These are phyloP conservation scores for Atherinosoma microstoma DNA, from an alignment of 2,797 vertebrate species.

Conservation along the genomic window DNA sequence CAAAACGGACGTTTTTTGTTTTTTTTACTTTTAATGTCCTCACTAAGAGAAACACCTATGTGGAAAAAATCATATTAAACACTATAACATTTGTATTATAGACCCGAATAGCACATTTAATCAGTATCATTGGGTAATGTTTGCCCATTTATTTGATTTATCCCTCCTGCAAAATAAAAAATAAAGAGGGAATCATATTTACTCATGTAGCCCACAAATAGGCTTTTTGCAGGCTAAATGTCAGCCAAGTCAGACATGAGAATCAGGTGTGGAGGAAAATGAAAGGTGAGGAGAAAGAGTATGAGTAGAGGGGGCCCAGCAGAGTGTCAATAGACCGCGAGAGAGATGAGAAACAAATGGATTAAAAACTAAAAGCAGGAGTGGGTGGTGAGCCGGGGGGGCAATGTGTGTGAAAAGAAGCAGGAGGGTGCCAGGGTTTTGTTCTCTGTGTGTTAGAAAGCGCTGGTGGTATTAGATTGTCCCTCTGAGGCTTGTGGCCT, in stretches of 20 bases:
- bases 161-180: constrained; percentile 21
- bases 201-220: constrained; percentile 38
- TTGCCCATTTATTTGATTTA: neutral
- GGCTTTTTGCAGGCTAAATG: constrained; percentile 56
- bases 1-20: neutral
- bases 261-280: constrained; percentile 48
- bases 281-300: constrained; percentile 44
- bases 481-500: constrained; percentile 54
- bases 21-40: neutral
- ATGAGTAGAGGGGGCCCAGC: neutral
- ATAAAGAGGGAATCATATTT: constrained; percentile 27
- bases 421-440: constrained; percentile 45
- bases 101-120: neutral
- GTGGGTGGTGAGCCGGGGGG: constrained; percentile 2
- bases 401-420: constrained; percentile 21
- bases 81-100: neutral
- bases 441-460: constrained; percentile 52
- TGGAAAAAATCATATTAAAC: neutral
- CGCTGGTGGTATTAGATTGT: constrained; percentile 61
- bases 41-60: neutral
- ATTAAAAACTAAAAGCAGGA: constrained; percentile 73
- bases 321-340: constrained; percentile 33
- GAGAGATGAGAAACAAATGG: constrained; percentile 72
- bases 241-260: constrained; percentile 47
- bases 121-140: neutral